Base-by-base conservation (phyloP, 2,888 invertebrate genomes). In the Caenorhabditis drosophilae region DNA sequence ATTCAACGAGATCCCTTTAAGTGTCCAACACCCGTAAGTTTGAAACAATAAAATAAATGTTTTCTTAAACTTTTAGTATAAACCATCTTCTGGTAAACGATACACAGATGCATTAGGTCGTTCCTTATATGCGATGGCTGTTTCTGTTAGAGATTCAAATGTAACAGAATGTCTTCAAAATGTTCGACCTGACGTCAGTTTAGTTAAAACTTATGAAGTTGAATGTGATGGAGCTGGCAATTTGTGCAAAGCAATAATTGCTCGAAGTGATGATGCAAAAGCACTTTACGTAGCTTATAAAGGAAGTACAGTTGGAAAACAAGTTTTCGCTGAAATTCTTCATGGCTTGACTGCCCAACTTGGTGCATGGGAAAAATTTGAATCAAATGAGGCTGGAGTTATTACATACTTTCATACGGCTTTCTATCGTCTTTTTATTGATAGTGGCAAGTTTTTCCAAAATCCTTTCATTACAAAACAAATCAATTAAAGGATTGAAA, bases 351-450 rank as follows among this genome's bases (percentile, higher is more conserved):
- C 77, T 4, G 81, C 82, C 12, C 82, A 82, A 52, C 53, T 82
- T 20, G 82, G 82, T 11, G 82, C 82, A 9, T 82, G 82, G 82
- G 82, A 82, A 60, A 82, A 82, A 51, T 81, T 82, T 42, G 79
- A 74, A 34, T 64, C 63, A 16, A 35, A 61, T n/a, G 69, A 68
- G 20, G 75, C 78, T n/a, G 81, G 81, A 26, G 82, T 82, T 7
- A 82, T 82, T 68, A 82, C 80, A 22, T 82, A 82, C 38, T 82
- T 82, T 73, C 76, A 82, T 50, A 67, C 67, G 2, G 82, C 82
- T 3, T 82, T 79, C 62, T 66, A 69, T 15, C 44, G 56, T 20
- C 68, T 82, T 9, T 82, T 82, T 62, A 49, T 81, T 20, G 78
- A 81, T 15, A 74, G n/a, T n/a, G n/a, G n/a, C n/a, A n/a, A n/a